Base-by-base conservation (phyloP, 2,888 invertebrate species). In the Leucophenga maculata region DNA sequence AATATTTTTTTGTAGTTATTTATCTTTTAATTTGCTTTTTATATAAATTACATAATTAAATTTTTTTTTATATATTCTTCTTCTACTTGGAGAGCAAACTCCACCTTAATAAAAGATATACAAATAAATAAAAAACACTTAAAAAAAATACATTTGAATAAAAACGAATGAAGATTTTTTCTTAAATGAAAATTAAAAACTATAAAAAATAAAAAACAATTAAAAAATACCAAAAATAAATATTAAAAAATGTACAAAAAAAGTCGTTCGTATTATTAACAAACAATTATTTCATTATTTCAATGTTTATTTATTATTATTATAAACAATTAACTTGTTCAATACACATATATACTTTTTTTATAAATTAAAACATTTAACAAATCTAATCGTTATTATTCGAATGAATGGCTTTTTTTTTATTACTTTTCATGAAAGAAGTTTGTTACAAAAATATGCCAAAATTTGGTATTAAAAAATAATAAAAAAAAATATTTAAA, bases 71-170 rank as follows among this genome's bases (percentile, higher is more conserved):
- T 70, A 26, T 68, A 55, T 65, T 59, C 55, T 72, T n/a, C n/a
- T 71, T 71, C 68, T 76, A 77, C 75, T 78, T 86, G 88, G 88
- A 88, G 88, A 88, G 89, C 76, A 86, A 88, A 88, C 88, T 89
- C 88, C 88, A 87, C 89, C 89, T 89, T 88, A 85, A 70, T 69
- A 72, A 66, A 67, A 62, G 71, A 69, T 69, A 68, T 72, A 72
- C 69, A 69, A 69, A 65, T 55, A 60, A 52, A 60, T 67, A 69
- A 64, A 71, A 39, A 3, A 39, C 39, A 6, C 68, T 67, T 48
- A 68, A 71, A 22, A 69, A 65, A 70, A 69, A 68, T 65, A 39
- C 26, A 67, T 55, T 44, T 64, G 46, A 72, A 73, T 46, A 74
- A 76, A 75, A 85, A 80, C 84, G 84, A 84, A 85, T 85, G 85